Evolutionary conservation across 2,888 invertebrate genomes (phyloP).

Genomic region (Spilosoma lubricipeda): DNA sequence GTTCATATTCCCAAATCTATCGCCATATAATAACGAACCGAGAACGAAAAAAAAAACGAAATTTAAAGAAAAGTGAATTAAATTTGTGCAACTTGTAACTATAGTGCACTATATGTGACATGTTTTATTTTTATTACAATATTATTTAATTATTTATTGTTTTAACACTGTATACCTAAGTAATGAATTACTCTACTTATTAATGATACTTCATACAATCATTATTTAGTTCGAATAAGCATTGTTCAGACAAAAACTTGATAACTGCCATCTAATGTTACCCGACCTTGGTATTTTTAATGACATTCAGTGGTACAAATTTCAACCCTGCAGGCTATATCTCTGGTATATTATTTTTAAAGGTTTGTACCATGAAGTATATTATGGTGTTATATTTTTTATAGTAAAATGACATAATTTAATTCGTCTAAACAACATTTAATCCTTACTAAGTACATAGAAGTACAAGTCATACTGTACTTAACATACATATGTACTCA

Average conservation of each 20-base stretch:
- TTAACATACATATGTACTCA: conserved; percentile 22
- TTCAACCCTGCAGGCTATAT: not conserved
- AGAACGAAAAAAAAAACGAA: not conserved
- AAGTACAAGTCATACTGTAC: conserved; percentile 27
- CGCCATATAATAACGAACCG: not conserved
- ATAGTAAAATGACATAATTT: not conserved
- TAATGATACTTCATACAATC: conserved; percentile 19
- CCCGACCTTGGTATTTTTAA: not conserved
- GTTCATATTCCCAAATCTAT: not conserved
- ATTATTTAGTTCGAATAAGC: conserved; percentile 15
- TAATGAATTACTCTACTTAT: conserved; percentile 30
- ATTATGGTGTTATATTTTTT: not conserved
- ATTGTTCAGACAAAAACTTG: conserved; percentile 19
- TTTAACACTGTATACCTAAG: conserved; percentile 35
- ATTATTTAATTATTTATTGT: conserved; percentile 16
- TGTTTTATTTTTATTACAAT: conserved; percentile 3
- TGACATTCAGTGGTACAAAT: not conserved
- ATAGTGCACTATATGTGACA: conserved; percentile 11
- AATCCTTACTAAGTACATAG: conserved; percentile 37
- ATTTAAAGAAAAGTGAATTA: not conserved
- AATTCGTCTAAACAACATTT: conserved; percentile 16
- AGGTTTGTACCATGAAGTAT: not conserved
- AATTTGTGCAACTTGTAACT: conserved; percentile 32
- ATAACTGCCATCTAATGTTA: not conserved
- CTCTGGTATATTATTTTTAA: not conserved